Percentiles rank a stretch among this genome's conserved stretches.
These are phyloP conservation scores for Drosophila anomalata DNA, from an alignment of 2,888 invertebrate genomes.

Conservation along the genomic window DNA sequence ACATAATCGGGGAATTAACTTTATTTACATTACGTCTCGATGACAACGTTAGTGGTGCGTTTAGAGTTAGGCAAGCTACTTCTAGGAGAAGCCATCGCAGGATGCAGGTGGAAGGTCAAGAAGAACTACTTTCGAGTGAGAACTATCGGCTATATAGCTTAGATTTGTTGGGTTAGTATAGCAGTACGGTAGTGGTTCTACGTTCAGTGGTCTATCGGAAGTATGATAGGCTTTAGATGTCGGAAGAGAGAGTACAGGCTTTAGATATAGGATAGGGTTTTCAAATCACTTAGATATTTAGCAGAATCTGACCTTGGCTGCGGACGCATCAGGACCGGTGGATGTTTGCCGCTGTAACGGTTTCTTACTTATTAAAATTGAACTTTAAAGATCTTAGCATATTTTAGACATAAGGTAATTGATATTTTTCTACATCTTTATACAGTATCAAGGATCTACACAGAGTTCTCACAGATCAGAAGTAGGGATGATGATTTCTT, in stretches of 20 bases:
- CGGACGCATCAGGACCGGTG: conserved; percentile 81
- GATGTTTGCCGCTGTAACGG: conserved; percentile 83
- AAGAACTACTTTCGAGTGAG: conserved; percentile 16
- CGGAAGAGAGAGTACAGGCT: conserved; percentile 6
- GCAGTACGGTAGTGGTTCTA: conserved; percentile 1
- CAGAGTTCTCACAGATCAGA: not conserved
- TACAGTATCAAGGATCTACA: not conserved
- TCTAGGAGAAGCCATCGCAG: conserved; percentile 18
- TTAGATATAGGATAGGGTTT: conserved; percentile 15
- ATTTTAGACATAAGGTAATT: conserved; percentile 4
- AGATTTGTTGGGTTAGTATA: conserved; percentile 16
- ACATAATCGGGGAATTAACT: not conserved
- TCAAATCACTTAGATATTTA: conserved; percentile 32
- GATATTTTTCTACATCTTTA: conserved; percentile 5
- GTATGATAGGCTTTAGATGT: conserved; percentile 3
- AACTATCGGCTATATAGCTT: conserved; percentile 12
- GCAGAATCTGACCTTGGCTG: conserved; percentile 83
- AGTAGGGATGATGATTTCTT: not conserved
- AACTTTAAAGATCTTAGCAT: conserved; percentile 27
- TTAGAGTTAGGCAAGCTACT: conserved; percentile 3
- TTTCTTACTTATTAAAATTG: conserved; percentile 66
- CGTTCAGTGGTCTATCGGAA: conserved; percentile 1
- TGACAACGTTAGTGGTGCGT: conserved; percentile 6
- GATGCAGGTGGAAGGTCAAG: conserved; percentile 21
- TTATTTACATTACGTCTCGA: not conserved